Base-by-base conservation (phyloP, 2,888 invertebrate genomes). In the Homarus gammarus region DNA sequence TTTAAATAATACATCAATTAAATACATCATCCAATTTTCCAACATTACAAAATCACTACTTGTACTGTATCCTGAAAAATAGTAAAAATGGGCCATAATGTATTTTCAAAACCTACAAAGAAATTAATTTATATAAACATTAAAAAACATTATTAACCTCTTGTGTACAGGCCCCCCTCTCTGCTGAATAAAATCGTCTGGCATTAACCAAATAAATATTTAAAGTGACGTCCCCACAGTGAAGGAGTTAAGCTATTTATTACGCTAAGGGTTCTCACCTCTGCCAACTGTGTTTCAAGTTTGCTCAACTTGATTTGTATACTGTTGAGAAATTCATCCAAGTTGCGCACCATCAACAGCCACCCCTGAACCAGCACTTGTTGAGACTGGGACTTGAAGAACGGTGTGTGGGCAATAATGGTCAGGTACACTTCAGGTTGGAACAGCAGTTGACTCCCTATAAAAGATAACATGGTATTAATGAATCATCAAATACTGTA, bases 321-420 rank as follows among this genome's bases (percentile, higher is more conserved):
- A 81, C 94, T 94, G 85, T 94, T 94, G 89, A 96, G 94, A 87
- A 96, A 95, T 86, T 94, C 94, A 79, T 94, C 94, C 77, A 96
- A 94, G 93, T 96, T 96, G 89, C 87, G 86, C 36, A 40, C 36
- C 72, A 95, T 95, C 85, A 96, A 94, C 91, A 95, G 94, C 94
- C 96, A 95, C 77, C 97, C 96, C 94, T 96, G 96, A 49, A 96
- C 95, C 92, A 96, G 94, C 82, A 96, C 96, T 94, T 96, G 96
- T 93, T 96, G 96, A 36, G 96, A 95, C 44, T 96, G 95, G 92
- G 95, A 96, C 91, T 95, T 95, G 93, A 96, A 95, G 94, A 96
- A 96, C 84, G 97, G 96, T 22, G 96, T 96, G 94, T 97, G 96
- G 8, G 96, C 96, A 93, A 97, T 96, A 93, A 97, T 96, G 92